Evolutionary conservation across 2,888 invertebrate species (phyloP).

Genomic region (Synanthedon vespiformis): DNA sequence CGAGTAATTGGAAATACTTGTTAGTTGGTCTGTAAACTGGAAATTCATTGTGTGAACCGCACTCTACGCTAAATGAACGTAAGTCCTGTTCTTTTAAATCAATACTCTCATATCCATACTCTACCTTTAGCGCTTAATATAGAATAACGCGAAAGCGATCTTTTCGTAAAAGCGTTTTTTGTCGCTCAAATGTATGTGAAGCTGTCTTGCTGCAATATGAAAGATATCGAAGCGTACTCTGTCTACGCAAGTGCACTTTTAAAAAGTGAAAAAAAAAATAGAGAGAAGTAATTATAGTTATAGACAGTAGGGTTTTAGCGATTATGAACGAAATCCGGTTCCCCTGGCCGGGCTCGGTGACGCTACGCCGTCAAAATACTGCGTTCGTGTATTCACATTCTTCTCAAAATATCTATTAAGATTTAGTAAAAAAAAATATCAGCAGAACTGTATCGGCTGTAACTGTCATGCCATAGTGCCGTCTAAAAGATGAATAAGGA

Average conservation of each 20-base stretch:
- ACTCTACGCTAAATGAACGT: slow-evolving; percentile 52
- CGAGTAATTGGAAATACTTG: slow-evolving; percentile 30
- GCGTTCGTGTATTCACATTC: slow-evolving; percentile 65
- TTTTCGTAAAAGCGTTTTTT: slow-evolving; percentile 50
- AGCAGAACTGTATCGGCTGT: slow-evolving; percentile 68
- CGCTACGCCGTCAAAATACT: slow-evolving; percentile 45
- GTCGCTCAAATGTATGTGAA: slow-evolving; percentile 44
- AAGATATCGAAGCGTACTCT: slow-evolving; percentile 57
- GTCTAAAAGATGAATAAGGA: slow-evolving; percentile 67
- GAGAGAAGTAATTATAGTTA: slow-evolving; percentile 49
- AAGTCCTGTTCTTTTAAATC: slow-evolving; percentile 31
- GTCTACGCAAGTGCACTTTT: slow-evolving; percentile 66
- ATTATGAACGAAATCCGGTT: slow-evolving; percentile 54
- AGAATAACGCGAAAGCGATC: slow-evolving; percentile 52
- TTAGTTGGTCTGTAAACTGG: slow-evolving; percentile 36
- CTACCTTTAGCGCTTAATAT: slow-evolving; percentile 46
- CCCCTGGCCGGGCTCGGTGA: slow-evolving; percentile 45
- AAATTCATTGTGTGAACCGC: slow-evolving; percentile 51
- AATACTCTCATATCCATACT: slow-evolving; percentile 26
- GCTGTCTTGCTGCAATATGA: slow-evolving; percentile 52
- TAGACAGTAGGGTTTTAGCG: slow-evolving; percentile 47
- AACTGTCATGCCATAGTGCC: slow-evolving; percentile 71
- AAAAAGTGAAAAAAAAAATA: slow-evolving; percentile 60
- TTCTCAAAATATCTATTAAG: slow-evolving; percentile 60
- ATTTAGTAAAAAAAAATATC: slow-evolving; percentile 60